These are phyloP conservation scores for Ginglymostoma cirratum DNA, from an alignment of 2,113 vertebrate species.

Conservation along the genomic window DNA sequence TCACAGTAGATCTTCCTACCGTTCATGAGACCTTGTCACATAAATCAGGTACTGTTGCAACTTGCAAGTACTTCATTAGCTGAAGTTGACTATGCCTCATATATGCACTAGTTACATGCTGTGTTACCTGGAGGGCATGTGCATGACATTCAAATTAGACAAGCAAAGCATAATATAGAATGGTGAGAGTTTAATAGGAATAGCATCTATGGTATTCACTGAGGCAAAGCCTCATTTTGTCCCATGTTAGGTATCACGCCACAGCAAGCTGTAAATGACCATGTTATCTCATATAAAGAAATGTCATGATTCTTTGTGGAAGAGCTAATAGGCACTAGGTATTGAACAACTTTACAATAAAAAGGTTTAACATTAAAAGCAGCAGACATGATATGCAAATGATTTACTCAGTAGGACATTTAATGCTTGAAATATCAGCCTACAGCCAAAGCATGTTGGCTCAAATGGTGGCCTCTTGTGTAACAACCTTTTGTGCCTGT, in stretches of 20 bases:
- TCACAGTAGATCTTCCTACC: too few relatives aligned
- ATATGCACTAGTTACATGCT: too few relatives aligned
- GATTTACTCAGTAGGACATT: neutral
- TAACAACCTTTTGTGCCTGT: neutral
- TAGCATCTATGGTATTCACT: neutral
- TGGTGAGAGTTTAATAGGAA: neutral
- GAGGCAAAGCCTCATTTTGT: neutral
- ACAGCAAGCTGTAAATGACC: neutral
- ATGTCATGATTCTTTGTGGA: neutral
- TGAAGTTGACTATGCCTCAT: too few relatives aligned
- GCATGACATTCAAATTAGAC: neutral
- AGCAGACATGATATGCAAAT: neutral
- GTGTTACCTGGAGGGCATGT: neutral
- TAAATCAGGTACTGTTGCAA: too few relatives aligned
- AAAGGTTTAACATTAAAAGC: neutral
- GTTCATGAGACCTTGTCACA: too few relatives aligned
- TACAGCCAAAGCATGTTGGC: too few relatives aligned
- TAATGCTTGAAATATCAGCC: too few relatives aligned
- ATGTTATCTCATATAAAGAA: neutral
- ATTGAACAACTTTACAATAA: neutral
- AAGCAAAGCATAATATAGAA: neutral
- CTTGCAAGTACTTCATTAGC: too few relatives aligned
- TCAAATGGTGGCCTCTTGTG: too few relatives aligned
- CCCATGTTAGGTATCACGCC: too few relatives aligned
- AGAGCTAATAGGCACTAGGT: neutral